These are phyloP conservation scores for Spodoptera picta DNA, from an alignment of 2,888 invertebrate genomes.

Conservation along the genomic window DNA sequence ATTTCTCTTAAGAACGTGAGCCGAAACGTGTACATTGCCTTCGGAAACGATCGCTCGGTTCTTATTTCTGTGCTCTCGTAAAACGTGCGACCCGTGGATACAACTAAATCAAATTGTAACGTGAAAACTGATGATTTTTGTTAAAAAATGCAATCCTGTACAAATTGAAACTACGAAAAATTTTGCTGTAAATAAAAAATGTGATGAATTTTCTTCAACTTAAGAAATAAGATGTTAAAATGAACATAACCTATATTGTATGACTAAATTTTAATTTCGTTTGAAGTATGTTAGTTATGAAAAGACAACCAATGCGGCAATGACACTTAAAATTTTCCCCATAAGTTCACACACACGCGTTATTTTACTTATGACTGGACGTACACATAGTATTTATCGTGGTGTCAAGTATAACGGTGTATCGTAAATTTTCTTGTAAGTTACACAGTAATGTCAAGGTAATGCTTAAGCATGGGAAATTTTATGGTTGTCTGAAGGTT, in stretches of 20 bases:
- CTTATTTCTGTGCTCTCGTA: slow-evolving; percentile 10
- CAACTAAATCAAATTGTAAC: background rate
- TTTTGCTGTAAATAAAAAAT: no score
- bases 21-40: slow-evolving; percentile 26
- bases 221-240: no score
- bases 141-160: no score
- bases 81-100: slow-evolving; percentile 23
- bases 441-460: slow-evolving; percentile 39
- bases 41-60: slow-evolving; percentile 24
- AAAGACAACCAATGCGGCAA: background rate
- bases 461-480: slow-evolving; percentile 53
- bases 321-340: background rate
- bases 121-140: no score
- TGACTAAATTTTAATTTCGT: no score
- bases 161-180: no score
- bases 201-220: no score
- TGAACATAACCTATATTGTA: no score
- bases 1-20: slow-evolving; percentile 35
- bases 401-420: slow-evolving; percentile 39
- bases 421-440: slow-evolving; percentile 56
- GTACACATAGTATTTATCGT: slow-evolving; percentile 31
- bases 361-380: slow-evolving; percentile 10
- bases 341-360: background rate
- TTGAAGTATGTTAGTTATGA: no score
- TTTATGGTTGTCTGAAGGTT: slow-evolving; percentile 54